Evolutionary conservation across 2,888 invertebrate species (phyloP), one percentile per base, ranked within the genome.

Genomic region (Epiblema foenella): DNA sequence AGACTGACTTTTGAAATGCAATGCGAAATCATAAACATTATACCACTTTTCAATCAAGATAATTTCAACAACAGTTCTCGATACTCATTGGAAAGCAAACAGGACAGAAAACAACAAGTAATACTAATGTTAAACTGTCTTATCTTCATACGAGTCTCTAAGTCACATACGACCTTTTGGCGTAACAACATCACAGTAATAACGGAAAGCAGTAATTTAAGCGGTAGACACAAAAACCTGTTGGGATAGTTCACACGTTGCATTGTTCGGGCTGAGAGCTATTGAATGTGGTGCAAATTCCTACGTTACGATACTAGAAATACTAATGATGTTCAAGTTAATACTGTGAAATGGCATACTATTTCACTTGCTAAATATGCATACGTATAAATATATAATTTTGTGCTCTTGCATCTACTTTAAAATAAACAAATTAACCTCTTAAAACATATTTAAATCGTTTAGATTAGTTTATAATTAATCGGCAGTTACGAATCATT

Each of bases 221-320:
- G 17, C 33, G 17, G 17, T 37, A 46, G 20, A 12, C 12, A 62
- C 12, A 63, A 63, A 63, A 63, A 63, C 51, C 51, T 12, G 62
- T 15, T 51, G 62, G 18, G 33, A 63, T 29, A 51, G 51, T 63
- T 63, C 62, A 8, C 62, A 63, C 62, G 33, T 9, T 17, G 51
- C 51, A 63, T 63, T 63, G 62, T 63, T 51, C 7, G 18, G 8
- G 3, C 29, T 17, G 62, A 63, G 62, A 51, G 33, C 62, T 62
- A 51, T 33, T 51, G 18, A 62, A 62, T 62, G 33, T 51, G 33
- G 12, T 63, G 62, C 51, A 15, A 63, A 62, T 62, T 62, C 37
- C 62, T 63, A 33, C 49, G 33, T 11, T 17, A 62, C 33, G 46
- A 49, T 51, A 18, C 33, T 63, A 33, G 24, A 24, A 10, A 1